phyloP scores from a whole-genome alignment of 1,140 invertebrate genomes.

The Pogonomyrmex barbatus region DNA sequence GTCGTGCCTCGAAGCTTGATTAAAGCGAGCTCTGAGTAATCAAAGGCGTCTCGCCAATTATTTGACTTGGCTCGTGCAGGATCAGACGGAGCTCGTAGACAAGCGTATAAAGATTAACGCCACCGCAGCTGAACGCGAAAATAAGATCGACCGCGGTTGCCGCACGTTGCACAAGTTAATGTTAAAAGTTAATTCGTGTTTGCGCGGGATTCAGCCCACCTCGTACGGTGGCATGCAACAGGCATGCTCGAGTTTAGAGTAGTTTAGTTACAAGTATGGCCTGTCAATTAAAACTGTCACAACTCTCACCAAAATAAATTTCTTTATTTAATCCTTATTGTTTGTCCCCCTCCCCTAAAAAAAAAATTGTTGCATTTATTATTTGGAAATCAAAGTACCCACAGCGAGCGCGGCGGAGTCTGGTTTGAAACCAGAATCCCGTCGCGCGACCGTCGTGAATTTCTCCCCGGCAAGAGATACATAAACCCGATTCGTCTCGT shows the following conservation, averaged over 20 bases:
- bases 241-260: background rate
- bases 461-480: constrained; percentile 60
- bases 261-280: constrained; percentile 1
- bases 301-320: background rate
- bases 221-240: background rate
- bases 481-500: constrained; percentile 72
- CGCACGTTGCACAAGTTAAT: constrained; percentile 6
- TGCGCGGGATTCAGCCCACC: constrained; percentile 11
- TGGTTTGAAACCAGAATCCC: constrained; percentile 26
- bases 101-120: constrained; percentile 54
- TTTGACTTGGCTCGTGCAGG: constrained; percentile 38
- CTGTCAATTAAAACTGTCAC: background rate
- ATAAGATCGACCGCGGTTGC: constrained; percentile 5
- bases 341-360: background rate
- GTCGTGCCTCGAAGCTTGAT: background rate
- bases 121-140: constrained; percentile 39
- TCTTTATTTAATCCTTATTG: background rate
- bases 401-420: background rate
- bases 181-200: too few relatives aligned
- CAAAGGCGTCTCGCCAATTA: constrained; percentile 44
- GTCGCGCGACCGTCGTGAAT: background rate
- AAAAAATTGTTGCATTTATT: background rate
- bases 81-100: constrained; percentile 32
- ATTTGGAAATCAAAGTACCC: background rate
- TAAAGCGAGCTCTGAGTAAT: constrained; percentile 22